Conservation (phyloP, 2,113 vertebrate genomes). For the Hyla sarda region DNA sequence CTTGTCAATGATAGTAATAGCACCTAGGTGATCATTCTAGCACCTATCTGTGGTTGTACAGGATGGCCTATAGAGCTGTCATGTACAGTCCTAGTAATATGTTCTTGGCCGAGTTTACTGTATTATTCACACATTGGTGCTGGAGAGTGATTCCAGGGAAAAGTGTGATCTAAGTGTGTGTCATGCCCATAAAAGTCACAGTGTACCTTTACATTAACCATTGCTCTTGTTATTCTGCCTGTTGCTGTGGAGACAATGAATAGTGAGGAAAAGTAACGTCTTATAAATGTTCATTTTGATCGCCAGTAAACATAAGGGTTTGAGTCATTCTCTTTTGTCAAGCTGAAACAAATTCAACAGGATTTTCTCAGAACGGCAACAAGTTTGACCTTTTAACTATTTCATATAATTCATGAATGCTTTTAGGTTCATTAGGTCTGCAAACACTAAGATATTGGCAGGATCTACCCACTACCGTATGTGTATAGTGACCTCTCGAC, state of each 20-base stretch:
- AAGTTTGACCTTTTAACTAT: too few relatives aligned
- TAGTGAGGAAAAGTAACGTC: neutral
- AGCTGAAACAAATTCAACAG: neutral
- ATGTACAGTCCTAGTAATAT: neutral
- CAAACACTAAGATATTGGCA: too few relatives aligned
- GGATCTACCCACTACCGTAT: too few relatives aligned
- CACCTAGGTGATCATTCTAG: constrained; percentile 22
- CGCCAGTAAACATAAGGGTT: neutral
- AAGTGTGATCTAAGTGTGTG: constrained; percentile 43
- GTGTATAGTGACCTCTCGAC: too few relatives aligned
- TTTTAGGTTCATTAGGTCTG: too few relatives aligned
- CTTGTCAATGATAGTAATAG: neutral
- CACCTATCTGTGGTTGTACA: neutral
- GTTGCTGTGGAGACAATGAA: neutral
- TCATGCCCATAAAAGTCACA: neutral
- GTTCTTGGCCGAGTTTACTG: neutral
- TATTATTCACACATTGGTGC: neutral
- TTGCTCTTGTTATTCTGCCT: neutral
- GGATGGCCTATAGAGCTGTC: neutral
- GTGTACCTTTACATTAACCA: neutral
- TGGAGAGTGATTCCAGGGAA: neutral
- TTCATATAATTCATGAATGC: too few relatives aligned
- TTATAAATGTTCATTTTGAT: neutral
- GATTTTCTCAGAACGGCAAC: too few relatives aligned
- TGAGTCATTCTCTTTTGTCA: neutral